Base-by-base conservation (phyloP, 2,888 invertebrate species). In the Drosophila colorata region DNA sequence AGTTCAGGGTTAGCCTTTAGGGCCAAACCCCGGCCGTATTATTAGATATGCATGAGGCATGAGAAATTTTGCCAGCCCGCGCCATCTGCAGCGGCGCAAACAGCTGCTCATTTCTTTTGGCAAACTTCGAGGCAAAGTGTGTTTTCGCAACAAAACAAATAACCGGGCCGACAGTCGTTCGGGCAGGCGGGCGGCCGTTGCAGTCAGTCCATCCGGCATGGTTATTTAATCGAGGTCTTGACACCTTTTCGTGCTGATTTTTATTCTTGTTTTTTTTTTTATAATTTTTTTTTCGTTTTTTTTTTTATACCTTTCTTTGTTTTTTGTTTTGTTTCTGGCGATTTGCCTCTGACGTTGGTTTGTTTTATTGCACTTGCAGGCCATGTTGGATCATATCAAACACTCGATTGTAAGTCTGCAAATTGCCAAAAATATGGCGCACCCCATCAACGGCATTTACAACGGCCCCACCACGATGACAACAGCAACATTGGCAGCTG, bases 351-450 rank as follows among this genome's bases (percentile, higher is more conserved):
- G 41, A 47, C 2, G 8, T 37, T 49, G 8, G 3, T 57, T 41
- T 38, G 11, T 31, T 7, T 51, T 52, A 4, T 46, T 53, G 53
- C 41, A 31, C 46, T 66, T 28, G 49, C 93, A 98, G 96, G 95
- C 95, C 71, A 97, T 99, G 96, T 94, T 99, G 92, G 98, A 99
- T 93, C 97, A 98, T 88, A 97, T 99, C 80, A 99, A 99, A 93
- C 99, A 99, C 94, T 97, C 98, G 89, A 99, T 99, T 93, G 98
- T 99, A 78, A 95, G 98, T 90, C 94, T 99, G 85, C 99, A 99
- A 95, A 98, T 99, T 92, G 98, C 98, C 84, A 99, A 99, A 96
- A 97, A 97, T 93, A 97, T 97, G 84, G 97, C 97, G 35, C 96
- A 97, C 93, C 97, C 98, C 65, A 96, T 97, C 11, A 97, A 97